Base-by-base conservation (phyloP, 2,113 vertebrate species). In the Piaya cayana region DNA sequence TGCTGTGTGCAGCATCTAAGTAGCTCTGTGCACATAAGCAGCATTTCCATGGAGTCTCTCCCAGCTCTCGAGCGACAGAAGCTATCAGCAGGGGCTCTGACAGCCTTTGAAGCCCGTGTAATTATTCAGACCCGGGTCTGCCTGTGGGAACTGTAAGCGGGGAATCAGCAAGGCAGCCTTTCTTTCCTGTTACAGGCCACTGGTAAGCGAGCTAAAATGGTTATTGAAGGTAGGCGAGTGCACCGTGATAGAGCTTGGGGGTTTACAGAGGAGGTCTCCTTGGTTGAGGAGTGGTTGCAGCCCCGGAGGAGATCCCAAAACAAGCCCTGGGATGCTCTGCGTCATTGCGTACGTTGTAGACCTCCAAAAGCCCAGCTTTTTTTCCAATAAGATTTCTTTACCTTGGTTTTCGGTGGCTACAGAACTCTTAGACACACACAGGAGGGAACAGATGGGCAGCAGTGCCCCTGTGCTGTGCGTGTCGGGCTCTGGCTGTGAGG, bases 91-190 rank as follows among this genome's bases (percentile, higher is more conserved):
- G 75, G 43, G 75, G 25, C 49, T 77, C 75, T 53, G 79, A 37
- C 70, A 53, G 8, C 85, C 92, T 86, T 67, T 60, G 68, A 70
- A 82, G 19, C 59, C 71, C 2, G 0, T 80, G 92, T 72, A 82
- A 94, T 93, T 95, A 79, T 58, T 69, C 62, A 72, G 79, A 80
- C 5, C 76, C 36, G 27, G 6, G 34, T 26, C 55, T 88, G 79
- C 32, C 45, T 32, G 20, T 58, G 25, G 43, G 71, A 76, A 12
- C 68, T 8, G 2, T 60, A 42, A 93, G 79, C 4, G 1, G 42
- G 32, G 58, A 69, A 70, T 70, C 70, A 23, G 67, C 25, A 15
- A 76, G 75, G 62, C 75, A 88, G 82, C 71, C 42, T 62, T 67
- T 68, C 68, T 75, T 55, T 86, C 29, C 52, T 65, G 47, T 53